A percentile compares a stretch with the other conserved stretches of the same genome.
Evolutionary conservation across 2,888 invertebrate species (phyloP).

Genomic region (Cotesia congregata): DNA sequence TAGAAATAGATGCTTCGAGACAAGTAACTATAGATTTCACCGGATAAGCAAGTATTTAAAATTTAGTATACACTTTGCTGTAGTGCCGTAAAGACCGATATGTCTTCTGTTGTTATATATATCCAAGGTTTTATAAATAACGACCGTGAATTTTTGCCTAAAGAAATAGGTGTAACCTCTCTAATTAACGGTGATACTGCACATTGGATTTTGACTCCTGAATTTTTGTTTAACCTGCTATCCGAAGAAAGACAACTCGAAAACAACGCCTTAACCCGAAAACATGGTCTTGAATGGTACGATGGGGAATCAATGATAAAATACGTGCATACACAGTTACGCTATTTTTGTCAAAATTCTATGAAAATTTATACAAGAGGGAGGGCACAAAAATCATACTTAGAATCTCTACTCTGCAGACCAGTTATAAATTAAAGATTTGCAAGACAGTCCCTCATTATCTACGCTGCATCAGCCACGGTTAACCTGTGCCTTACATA

Average conservation of each 20-base stretch:
- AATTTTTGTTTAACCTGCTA: not conserved
- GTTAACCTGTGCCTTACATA: no score
- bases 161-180: not conserved
- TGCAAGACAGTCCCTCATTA: not conserved
- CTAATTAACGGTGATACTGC: not conserved
- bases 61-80: not conserved
- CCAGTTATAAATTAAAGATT: not conserved
- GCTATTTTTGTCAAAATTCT: not conserved
- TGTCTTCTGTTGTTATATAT: not conserved
- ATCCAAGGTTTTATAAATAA: not conserved
- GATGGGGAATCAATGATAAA: not conserved
- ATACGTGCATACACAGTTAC: not conserved
- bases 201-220: not conserved
- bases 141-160: not conserved
- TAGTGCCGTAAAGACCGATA: not conserved
- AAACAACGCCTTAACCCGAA: not conserved
- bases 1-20: constrained; percentile 49
- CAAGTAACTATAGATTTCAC: constrained; percentile 9
- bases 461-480: no score
- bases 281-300: not conserved
- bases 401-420: not conserved
- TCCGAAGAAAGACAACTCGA: not conserved
- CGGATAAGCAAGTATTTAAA: not conserved
- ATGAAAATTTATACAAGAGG: not conserved
- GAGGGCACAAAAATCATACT: not conserved